These are phyloP conservation scores for Cotesia vestalis DNA, from an alignment of 1,140 invertebrate species.

Conservation along the genomic window DNA sequence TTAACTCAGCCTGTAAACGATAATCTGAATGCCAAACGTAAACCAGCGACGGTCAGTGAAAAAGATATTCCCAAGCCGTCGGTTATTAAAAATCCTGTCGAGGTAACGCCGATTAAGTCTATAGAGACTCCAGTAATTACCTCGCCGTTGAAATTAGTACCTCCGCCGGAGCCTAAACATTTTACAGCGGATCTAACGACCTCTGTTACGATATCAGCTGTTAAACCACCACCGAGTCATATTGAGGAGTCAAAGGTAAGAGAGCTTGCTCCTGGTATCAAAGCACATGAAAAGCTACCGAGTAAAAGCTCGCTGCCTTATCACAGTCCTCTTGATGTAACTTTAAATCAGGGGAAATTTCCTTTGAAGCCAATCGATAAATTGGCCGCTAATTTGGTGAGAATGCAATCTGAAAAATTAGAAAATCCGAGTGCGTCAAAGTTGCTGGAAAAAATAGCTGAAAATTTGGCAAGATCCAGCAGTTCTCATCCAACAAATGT, in stretches of 20 bases:
- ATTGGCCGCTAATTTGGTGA: constrained; percentile 57
- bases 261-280: background rate
- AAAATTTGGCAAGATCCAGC: constrained; percentile 58
- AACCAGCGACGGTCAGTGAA: background rate
- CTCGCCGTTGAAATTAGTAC: constrained; percentile 54
- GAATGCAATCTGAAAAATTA: constrained; percentile 58
- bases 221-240: background rate
- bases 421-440: constrained; percentile 56
- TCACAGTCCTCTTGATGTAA: constrained; percentile 31
- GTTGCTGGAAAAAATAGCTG: constrained; percentile 61
- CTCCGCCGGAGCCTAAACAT: constrained; percentile 49
- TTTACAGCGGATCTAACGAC: constrained; percentile 8
- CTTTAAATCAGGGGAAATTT: constrained; percentile 48
- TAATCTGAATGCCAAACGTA: background rate
- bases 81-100: constrained; percentile 36
- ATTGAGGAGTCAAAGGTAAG: background rate
- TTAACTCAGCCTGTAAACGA: background rate
- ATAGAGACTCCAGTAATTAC: constrained; percentile 60
- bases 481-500: constrained; percentile 37
- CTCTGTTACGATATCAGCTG: constrained; percentile 20
- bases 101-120: constrained; percentile 48
- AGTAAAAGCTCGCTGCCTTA: constrained; percentile 43
- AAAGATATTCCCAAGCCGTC: constrained; percentile 16
- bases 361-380: constrained; percentile 61
- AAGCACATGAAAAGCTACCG: constrained; percentile 43